Percentiles rank a stretch among this genome's conserved stretches.
Conservation (phyloP, 64 coral and sea anemone genomes). For the Montipora cactus region DNA sequence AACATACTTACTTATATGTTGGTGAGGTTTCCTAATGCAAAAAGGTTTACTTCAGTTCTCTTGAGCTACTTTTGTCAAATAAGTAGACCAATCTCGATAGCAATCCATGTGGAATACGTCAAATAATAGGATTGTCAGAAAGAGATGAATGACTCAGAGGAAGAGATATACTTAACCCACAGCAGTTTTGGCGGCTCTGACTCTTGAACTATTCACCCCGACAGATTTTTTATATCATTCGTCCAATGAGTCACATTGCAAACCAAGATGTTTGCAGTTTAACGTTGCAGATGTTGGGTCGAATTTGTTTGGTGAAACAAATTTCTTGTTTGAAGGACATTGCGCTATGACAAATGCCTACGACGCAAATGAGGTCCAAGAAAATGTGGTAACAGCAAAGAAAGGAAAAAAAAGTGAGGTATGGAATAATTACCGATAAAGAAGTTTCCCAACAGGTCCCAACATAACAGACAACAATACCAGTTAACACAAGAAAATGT, state of each 20-base stretch:
- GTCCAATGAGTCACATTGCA: neutral
- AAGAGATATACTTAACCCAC: neutral
- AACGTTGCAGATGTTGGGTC: neutral
- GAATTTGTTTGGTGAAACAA: neutral
- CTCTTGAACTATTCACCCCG: neutral
- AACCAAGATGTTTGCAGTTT: neutral
- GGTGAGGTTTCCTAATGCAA: neutral
- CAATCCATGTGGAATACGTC: neutral
- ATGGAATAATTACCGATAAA: neutral
- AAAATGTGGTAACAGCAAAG: neutral
- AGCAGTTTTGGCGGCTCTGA: neutral
- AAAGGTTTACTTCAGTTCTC: neutral
- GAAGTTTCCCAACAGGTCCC: neutral
- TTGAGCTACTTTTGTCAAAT: neutral
- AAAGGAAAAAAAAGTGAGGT: neutral
- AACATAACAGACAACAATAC: no score
- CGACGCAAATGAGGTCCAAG: neutral
- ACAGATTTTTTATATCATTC: neutral
- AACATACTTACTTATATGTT: neutral
- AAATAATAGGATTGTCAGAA: neutral
- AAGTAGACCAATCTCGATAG: neutral
- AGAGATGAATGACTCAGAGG: neutral
- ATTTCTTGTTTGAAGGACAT: neutral
- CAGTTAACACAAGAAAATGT: no score
- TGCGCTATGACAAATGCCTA: neutral